Base-by-base conservation (phyloP, 2,797 vertebrate genomes). In the Melanotaenia maccullochi region DNA sequence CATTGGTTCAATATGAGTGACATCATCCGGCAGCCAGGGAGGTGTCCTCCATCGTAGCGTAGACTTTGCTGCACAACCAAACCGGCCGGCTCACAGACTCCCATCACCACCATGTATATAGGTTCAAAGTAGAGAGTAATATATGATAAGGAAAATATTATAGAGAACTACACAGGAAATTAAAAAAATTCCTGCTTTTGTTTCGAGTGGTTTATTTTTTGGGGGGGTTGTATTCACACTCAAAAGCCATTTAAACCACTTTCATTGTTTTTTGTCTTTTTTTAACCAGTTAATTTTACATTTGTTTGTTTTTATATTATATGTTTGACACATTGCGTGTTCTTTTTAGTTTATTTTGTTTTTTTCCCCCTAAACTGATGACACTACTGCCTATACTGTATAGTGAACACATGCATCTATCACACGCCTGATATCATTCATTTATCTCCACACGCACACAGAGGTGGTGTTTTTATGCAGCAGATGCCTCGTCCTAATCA, bases 121-220 rank as follows among this genome's bases (percentile, higher is more conserved):
- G 62, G 83, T 89, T 88, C 87, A 92, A 86, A 91, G 91, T 93
- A 94, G 93, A 94, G 90, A 93, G 92, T 94, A 94, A 94, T 94
- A 94, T 95, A 95, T 94, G 90, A 92, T 86, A 89, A 90, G 87
- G 86, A 90, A 90, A 90, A 92, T 91, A 88, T 81, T 92, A 82
- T 90, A 90, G 88, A 84, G 82, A 85, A 76, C 69, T 75, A 85
- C 84, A 83, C 60, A 56, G 79, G 81, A 75, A 20, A 44, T 20
- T 42, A 64, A 63, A 58, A 66, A 54, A 68, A 78, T 75, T 73
- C 49, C 36, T 57, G 25, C 9, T 75, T 71, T 65, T 51, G 52
- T 87, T 89, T 85, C 72, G 64, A 87, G 78, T 90, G 80, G 87
- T 89, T 86, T 85, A 9, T 51, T 51, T 22, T 22, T 51, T 51